A percentile compares a stretch with the other conserved stretches of the same genome.
phyloP scores from a whole-genome alignment of 2,888 invertebrate genomes.

The Phorcus lineatus region DNA sequence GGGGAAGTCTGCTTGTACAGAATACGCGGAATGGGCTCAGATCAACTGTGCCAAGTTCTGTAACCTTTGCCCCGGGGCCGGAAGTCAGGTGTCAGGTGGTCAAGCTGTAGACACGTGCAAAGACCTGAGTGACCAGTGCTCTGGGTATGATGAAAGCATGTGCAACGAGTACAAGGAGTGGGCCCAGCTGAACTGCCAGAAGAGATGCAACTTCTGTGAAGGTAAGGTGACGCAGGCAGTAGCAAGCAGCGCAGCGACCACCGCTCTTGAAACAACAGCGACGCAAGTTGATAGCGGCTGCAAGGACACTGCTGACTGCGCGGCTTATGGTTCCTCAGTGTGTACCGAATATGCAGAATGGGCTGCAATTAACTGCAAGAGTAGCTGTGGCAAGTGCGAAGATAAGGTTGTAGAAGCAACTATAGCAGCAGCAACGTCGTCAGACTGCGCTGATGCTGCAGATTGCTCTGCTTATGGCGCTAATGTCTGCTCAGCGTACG shows the following conservation, averaged over 20 bases:
- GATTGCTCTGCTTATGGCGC: constrained; percentile 29
- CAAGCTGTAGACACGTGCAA: constrained; percentile 10
- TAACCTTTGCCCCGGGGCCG: constrained; percentile 34
- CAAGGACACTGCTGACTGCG: constrained; percentile 35
- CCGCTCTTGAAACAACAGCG: not conserved
- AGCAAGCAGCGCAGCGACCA: too few relatives aligned
- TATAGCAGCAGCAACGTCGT: constrained; percentile 16
- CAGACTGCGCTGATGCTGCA: constrained; percentile 16
- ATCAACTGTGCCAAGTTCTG: constrained; percentile 53
- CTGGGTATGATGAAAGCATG: constrained; percentile 31
- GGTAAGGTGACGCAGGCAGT: not conserved
- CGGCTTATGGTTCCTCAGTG: constrained; percentile 37
- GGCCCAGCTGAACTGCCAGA: constrained; percentile 50
- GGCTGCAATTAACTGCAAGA: constrained; percentile 44
- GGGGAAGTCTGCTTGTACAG: constrained; percentile 48
- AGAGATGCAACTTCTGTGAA: constrained; percentile 49
- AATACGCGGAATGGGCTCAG: constrained; percentile 53
- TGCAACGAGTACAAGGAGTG: constrained; percentile 49
- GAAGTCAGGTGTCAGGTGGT: not conserved
- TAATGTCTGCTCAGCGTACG: constrained; percentile 14
- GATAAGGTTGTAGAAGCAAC: not conserved
- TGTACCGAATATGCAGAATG: constrained; percentile 46
- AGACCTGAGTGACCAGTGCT: constrained; percentile 30
- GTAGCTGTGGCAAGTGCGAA: constrained; percentile 37
- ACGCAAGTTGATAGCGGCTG: not conserved